phyloP scores from a whole-genome alignment of 2,888 invertebrate genomes.

The Drosophila planitibia region DNA sequence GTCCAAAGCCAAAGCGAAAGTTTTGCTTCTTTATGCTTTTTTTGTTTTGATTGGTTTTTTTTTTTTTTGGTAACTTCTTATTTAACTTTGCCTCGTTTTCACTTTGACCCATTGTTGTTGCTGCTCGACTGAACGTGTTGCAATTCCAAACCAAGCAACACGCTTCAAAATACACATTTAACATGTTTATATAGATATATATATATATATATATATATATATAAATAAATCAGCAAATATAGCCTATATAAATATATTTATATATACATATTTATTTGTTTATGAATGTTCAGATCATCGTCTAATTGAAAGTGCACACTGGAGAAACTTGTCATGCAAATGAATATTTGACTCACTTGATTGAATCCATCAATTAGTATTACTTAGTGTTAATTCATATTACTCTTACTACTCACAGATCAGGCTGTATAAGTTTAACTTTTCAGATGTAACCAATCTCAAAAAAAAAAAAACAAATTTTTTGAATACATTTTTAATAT shows the following conservation, averaged over 20 bases:
- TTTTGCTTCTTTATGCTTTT: constrained; percentile 49
- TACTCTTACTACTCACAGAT: not conserved
- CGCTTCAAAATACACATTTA: constrained; percentile 23
- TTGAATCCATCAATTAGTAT: constrained; percentile 13
- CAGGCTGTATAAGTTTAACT: not conserved
- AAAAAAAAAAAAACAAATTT: not conserved
- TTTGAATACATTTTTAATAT: not conserved
- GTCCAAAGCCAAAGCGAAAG: constrained; percentile 78
- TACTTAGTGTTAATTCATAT: not conserved
- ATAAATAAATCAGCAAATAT: constrained; percentile 23
- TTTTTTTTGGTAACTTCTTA: constrained; percentile 63
- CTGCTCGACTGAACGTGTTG: constrained; percentile 54
- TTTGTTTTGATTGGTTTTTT: constrained; percentile 5
- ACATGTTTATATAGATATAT: not conserved
- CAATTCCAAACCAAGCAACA: constrained; percentile 48
- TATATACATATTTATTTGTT: not conserved
- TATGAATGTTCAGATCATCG: constrained; percentile 5
- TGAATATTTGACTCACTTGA: constrained; percentile 5
- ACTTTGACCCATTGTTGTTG: constrained; percentile 56
- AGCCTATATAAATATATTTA: not conserved
- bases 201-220: not conserved
- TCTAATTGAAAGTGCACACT: constrained; percentile 6
- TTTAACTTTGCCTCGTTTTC: constrained; percentile 75
- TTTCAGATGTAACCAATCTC: not conserved
- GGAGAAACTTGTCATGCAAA: not conserved